Base-by-base conservation (phyloP, 2,113 vertebrate species). In the Callospermophilus lateralis region DNA sequence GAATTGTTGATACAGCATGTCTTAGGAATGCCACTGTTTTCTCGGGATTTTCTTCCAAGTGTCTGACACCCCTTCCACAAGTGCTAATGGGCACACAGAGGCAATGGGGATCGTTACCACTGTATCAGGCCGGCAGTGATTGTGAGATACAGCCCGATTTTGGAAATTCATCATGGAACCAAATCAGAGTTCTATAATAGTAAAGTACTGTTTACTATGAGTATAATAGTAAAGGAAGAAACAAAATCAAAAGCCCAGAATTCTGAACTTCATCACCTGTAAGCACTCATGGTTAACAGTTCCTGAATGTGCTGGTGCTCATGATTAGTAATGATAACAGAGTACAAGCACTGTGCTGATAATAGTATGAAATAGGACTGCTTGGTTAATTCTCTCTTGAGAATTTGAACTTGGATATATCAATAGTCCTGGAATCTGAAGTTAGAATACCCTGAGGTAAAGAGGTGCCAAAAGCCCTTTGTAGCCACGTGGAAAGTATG, bases 311-410 rank as follows among this genome's bases (percentile, higher is more conserved):
- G 13, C 51, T 39, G 55, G 6, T 92, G 79, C 65, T 53, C 32
- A 55, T 85, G 91, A 61, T 78, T 74, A 61, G 30, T 88, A 55
- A 53, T 63, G 45, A 37, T 93, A 70, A 24, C n/a, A 61, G 13
- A 74, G 6, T 76, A 79, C 11, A 84, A 74, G 20, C 70, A 72
- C 8, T 70, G 48, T 89, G 10, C 11, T 73, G 3, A 68, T 91
- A 45, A 74, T 3, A 48, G 26, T 93, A 63, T 77, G 74, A 74
- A 51, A 30, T 28, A 48, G 70, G 32, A 8, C 78, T 84, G 61
- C 16, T 34, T 94, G 83, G 37, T 51, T 78, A 85, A 70, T 83
- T 94, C 70, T 84, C 30, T 87, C n/a, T 65, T 94, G 81, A 95
- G 87, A 72, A 51, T 86, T 85, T 73, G 58, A 53, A n/a, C 30